Conservation (phyloP, 2,888 invertebrate genomes). For the Gerris lacustris region DNA sequence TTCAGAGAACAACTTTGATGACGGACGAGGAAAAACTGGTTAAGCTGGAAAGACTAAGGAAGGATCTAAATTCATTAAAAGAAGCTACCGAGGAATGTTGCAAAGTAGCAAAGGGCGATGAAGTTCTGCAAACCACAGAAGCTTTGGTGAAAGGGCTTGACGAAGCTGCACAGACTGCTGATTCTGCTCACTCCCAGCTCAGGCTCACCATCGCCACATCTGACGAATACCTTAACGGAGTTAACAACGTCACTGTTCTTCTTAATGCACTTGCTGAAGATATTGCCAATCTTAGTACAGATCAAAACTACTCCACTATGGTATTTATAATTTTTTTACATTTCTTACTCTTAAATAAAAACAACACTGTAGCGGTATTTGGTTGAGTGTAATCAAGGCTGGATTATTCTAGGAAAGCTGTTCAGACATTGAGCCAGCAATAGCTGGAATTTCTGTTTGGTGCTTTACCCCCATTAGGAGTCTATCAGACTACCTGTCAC, state of each 20-base stretch:
- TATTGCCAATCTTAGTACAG: conserved; percentile 37
- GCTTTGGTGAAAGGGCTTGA: not conserved
- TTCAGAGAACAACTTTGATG: conserved; percentile 2
- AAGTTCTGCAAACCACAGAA: not conserved
- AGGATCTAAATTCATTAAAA: not conserved
- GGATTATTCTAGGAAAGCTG: no score
- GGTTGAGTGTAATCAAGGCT: no score
- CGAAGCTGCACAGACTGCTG: conserved; percentile 39
- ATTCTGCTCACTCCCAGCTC: conserved; percentile 38
- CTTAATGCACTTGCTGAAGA: conserved; percentile 40
- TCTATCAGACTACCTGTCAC: no score
- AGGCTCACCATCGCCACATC: conserved; percentile 32
- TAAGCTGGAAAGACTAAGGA: not conserved
- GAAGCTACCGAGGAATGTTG: not conserved
- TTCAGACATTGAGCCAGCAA: no score
- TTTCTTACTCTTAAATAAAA: not conserved
- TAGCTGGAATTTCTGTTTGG: no score
- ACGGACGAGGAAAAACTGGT: not conserved
- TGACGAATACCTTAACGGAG: conserved; percentile 55
- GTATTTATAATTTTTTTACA: conserved; percentile 15
- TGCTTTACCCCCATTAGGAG: no score
- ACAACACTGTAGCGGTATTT: no score
- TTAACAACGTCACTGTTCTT: conserved; percentile 45
- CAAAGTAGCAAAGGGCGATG: not conserved
- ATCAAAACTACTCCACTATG: conserved; percentile 18